Base-by-base conservation (phyloP, 1,140 invertebrate genomes). In the Papilio machaon region DNA sequence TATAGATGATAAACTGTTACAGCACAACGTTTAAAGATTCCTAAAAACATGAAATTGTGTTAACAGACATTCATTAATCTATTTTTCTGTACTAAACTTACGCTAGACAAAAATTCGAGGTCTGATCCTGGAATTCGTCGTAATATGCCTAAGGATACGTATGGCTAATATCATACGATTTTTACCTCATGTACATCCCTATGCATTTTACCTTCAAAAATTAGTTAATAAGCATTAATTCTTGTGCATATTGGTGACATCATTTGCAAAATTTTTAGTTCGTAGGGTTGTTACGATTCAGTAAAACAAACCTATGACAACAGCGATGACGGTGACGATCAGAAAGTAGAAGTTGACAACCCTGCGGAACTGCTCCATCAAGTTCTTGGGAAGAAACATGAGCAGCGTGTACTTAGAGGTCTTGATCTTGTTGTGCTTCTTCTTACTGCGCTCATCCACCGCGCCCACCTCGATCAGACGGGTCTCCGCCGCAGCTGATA, bases 291-390 rank as follows among this genome's bases (percentile, higher is more conserved):
- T 70, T 2, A 17, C 5, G 2, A 70, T 35, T 70, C 10, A 35
- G 8, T 35, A 73, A 13, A 54, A 95, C 95, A 95, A 90, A 97
- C 97, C 95, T 82, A 96, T 96, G 11, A 95, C 73, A 2, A 96
- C 79, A 2, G 97, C 95, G 80, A 98, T 95, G n/a, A 97, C 90
- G 13, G 96, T 96, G 79, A 97, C 96, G 73, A 96, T 93, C 0
- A 98, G 95, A 86, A 98, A 98, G 89, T 98, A 98, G 86, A 98
- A 97, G 93, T 98, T 98, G 35, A 97, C 97, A 46, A 98, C 94
- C 81, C 98, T 95, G 2, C 97, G 95, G 90, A 98, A 98, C 92
- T 98, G 98, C 88, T 98, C 97, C 85, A 97, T 96, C 47, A 98
- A 90, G 95, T 98, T 98, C 92, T 97, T 97, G 54, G 97, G 97